These are phyloP conservation scores for Nothobranchius furzeri DNA, from an alignment of 2,113 vertebrate species.

Conservation along the genomic window DNA sequence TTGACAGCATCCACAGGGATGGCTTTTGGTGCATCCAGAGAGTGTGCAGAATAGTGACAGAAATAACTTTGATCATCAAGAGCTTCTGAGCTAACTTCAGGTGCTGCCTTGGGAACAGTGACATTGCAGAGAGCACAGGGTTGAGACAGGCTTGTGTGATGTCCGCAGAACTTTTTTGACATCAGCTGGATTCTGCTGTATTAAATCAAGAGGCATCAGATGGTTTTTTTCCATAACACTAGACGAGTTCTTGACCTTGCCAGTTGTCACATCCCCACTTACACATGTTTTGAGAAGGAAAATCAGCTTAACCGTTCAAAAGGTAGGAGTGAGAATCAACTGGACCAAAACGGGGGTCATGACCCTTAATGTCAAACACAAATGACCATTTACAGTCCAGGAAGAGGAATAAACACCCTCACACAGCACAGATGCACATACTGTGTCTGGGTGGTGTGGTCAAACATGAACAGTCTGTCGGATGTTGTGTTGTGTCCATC, in stretches of 20 bases:
- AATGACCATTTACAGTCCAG: not conserved
- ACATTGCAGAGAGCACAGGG: not conserved
- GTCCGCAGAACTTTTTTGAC: slow-evolving; percentile 14
- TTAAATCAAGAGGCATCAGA: slow-evolving; percentile 2
- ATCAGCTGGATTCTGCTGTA: not conserved
- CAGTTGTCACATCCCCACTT: not conserved
- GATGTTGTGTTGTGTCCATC: not conserved
- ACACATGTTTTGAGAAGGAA: not conserved
- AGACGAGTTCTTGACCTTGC: slow-evolving; percentile 5
- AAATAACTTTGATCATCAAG: slow-evolving; percentile 18
- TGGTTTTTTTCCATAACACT: slow-evolving; percentile 1
- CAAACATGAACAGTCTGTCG: not conserved
- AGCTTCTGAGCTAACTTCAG: slow-evolving; percentile 7
- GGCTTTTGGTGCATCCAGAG: slow-evolving; percentile 10
- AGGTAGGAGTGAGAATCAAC: not conserved
- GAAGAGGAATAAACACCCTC: slow-evolving; percentile 1
- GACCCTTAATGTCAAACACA: slow-evolving; percentile 9
- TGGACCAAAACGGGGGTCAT: slow-evolving; percentile 17
- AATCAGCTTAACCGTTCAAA: not conserved
- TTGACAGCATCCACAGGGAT: slow-evolving; percentile 19
- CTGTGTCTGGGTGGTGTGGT: not conserved
- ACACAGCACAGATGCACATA: not conserved
- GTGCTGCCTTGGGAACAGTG: not conserved
- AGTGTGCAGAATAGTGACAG: slow-evolving; percentile 6
- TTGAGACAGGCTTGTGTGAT: slow-evolving; percentile 3